Evolutionary conservation across 1,140 invertebrate genomes (phyloP).

Genomic region (Drosophila micromelanica): DNA sequence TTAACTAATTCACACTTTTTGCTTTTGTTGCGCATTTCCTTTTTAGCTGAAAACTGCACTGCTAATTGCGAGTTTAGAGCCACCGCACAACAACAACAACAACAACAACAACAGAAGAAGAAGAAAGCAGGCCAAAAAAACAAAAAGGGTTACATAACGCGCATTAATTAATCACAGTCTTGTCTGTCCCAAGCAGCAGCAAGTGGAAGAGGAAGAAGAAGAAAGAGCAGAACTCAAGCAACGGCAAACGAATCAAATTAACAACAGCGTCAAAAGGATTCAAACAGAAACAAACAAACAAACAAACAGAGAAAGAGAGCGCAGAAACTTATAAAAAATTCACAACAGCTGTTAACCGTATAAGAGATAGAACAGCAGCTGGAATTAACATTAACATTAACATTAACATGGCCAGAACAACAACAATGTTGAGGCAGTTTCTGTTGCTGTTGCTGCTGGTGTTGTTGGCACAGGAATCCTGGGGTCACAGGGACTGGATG

Average conservation of each 20-base stretch:
- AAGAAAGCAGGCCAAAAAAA: slow-evolving; percentile 1
- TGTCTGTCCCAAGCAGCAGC: slow-evolving; percentile 44
- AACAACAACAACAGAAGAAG: not conserved
- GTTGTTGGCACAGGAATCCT: not conserved
- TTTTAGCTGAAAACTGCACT: slow-evolving; percentile 68
- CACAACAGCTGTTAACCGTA: not conserved
- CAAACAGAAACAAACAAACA: no score
- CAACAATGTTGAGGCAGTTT: slow-evolving; percentile 24
- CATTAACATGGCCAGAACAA: not conserved
- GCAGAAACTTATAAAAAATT: no score
- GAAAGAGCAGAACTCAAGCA: slow-evolving; percentile 2
- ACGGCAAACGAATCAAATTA: slow-evolving; percentile 49
- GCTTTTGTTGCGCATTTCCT: slow-evolving; percentile 42
- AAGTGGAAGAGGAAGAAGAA: not conserved
- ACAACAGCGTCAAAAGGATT: slow-evolving; percentile 47
- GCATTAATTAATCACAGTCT: slow-evolving; percentile 75
- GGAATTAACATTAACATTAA: no score
- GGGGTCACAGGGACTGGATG: slow-evolving; percentile 85
- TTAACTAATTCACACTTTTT: slow-evolving; percentile 48
- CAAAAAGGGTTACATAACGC: slow-evolving; percentile 35
- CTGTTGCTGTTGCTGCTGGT: slow-evolving; percentile 34
- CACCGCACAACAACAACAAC: slow-evolving; percentile 14
- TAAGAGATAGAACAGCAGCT: not conserved
- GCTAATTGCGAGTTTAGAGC: slow-evolving; percentile 57
- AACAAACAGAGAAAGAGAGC: slow-evolving; percentile 38